phyloP scores from a whole-genome alignment of 2,888 invertebrate species.

The Smittia sp. region DNA sequence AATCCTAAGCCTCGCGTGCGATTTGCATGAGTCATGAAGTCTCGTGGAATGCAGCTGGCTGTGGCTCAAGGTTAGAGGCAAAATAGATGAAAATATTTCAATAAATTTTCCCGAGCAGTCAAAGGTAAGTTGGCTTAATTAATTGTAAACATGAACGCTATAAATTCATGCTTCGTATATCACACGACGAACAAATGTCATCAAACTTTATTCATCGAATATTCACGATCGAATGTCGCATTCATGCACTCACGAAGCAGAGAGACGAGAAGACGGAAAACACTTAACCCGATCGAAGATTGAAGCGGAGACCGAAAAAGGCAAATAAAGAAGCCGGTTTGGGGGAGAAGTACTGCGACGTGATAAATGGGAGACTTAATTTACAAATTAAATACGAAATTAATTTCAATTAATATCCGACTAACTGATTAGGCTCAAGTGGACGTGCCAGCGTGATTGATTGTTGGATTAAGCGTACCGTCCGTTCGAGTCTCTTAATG shows the following conservation, averaged over 20 bases:
- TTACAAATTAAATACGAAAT: constrained; percentile 39
- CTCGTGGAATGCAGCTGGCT: constrained; percentile 33
- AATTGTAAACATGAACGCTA: constrained; percentile 4
- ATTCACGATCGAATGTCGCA: background rate
- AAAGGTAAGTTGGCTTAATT: background rate
- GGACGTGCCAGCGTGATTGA: background rate
- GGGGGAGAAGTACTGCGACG: background rate
- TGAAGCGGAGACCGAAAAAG: background rate
- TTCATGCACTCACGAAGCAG: too few species aligned
- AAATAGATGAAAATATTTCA: constrained; percentile 2
- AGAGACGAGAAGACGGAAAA: too few species aligned
- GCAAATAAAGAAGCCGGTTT: constrained; percentile 12
- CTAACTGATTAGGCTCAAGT: background rate
- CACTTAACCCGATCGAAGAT: too few species aligned
- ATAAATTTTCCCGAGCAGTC: background rate
- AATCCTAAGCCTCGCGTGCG: constrained; percentile 1
- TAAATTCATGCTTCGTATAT: background rate
- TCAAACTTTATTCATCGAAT: background rate
- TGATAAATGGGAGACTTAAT: constrained; percentile 33
- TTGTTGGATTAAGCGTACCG: background rate
- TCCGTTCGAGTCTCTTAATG: background rate
- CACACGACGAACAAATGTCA: background rate
- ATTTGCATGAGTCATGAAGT: constrained; percentile 34
- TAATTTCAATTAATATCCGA: constrained; percentile 39
- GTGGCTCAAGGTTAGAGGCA: constrained; percentile 32